A percentile compares a stretch with the other conserved stretches of the same genome.
These are phyloP conservation scores for Hartigia nigra DNA, from an alignment of 2,888 invertebrate species.

Conservation along the genomic window DNA sequence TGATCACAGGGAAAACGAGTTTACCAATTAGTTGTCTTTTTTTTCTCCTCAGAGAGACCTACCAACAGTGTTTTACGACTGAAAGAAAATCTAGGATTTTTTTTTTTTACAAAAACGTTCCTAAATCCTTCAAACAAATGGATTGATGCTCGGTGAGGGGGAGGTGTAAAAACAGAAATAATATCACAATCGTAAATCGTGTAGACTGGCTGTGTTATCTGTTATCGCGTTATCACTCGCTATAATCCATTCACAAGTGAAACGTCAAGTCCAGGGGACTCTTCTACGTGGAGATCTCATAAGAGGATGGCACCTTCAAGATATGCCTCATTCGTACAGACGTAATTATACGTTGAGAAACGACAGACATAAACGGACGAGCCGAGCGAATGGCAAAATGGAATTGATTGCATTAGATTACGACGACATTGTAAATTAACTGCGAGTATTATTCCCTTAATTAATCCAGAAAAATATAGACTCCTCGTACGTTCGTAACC, in stretches of 20 bases:
- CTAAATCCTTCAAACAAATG: not conserved
- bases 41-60: too few species aligned
- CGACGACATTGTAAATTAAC: conserved; percentile 16
- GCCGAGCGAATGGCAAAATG: conserved; percentile 13
- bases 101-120: not conserved
- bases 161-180: too few species aligned
- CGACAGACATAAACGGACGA: not conserved
- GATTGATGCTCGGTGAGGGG: too few species aligned
- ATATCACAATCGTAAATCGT: not conserved
- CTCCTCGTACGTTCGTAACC: not conserved
- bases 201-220: not conserved
- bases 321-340: too few species aligned
- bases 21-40: too few species aligned
- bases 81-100: not conserved
- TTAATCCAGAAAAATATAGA: conserved; percentile 7
- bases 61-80: too few species aligned
- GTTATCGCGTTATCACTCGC: not conserved
- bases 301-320: too few species aligned
- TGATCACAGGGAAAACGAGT: too few species aligned
- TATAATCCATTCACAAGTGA: too few species aligned
- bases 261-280: too few species aligned
- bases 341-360: not conserved
- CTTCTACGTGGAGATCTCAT: too few species aligned
- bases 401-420: conserved; percentile 17
- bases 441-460: conserved; percentile 10